Percentiles rank a stretch among this genome's conserved stretches.
Conservation (phyloP, 2,888 invertebrate genomes). For the Julus scandinavius region DNA sequence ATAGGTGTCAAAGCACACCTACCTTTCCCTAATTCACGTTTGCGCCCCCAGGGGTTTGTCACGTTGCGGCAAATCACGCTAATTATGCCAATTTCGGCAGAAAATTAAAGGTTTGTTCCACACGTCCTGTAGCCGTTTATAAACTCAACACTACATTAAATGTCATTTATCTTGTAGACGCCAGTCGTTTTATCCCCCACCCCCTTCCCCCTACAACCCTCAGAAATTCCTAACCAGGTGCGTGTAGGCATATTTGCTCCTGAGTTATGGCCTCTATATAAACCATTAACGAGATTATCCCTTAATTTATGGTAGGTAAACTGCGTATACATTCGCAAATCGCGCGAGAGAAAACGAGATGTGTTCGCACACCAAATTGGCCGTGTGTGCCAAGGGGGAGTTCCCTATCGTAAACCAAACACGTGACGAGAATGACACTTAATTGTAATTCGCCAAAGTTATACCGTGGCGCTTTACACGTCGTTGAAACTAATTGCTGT, state of each 20-base stretch:
- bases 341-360: not conserved
- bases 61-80: not conserved
- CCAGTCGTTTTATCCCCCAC: not conserved
- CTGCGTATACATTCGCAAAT: not conserved
- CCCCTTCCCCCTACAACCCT: too few relatives aligned
- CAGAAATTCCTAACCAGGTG: not conserved
- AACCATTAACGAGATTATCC: conserved; percentile 33
- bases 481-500: not conserved
- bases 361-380: not conserved
- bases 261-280: conserved; percentile 21
- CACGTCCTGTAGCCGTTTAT: not conserved
- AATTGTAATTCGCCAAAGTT: not conserved
- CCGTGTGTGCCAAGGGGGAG: not conserved
- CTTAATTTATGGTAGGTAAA: not conserved
- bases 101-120: not conserved
- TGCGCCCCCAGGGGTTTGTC: not conserved
- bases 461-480: not conserved
- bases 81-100: not conserved
- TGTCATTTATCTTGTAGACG: not conserved
- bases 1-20: not conserved
- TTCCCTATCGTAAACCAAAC: not conserved
- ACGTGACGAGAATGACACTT: not conserved
- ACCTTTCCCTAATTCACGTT: not conserved
- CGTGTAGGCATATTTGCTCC: not conserved
- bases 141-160: not conserved